Conservation (phyloP, 1,140 invertebrate species). For the Vollenhovia emeryi region DNA sequence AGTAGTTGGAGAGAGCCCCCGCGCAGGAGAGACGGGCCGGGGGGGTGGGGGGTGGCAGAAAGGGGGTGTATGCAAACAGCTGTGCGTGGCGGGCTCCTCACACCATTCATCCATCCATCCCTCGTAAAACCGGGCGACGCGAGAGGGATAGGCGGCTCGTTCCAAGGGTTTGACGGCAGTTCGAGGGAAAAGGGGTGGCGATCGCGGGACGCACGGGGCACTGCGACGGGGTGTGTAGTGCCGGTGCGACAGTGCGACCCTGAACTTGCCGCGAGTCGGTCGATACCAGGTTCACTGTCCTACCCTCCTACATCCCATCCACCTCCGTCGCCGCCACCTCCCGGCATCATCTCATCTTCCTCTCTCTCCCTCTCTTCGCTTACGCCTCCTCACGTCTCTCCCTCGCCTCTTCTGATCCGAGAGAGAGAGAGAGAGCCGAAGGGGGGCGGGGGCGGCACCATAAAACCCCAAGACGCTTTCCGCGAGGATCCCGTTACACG, state of each 20-base stretch:
- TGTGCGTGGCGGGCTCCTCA: slow-evolving; percentile 78
- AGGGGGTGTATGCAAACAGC: slow-evolving; percentile 79
- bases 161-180: slow-evolving; percentile 64
- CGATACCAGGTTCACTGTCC: slow-evolving; percentile 82
- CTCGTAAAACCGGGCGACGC: slow-evolving; percentile 64
- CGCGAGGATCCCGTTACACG: slow-evolving; percentile 78
- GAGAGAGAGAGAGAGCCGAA: slow-evolving; percentile 64
- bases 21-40: background rate
- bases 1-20: slow-evolving; percentile 35
- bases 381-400: background rate
- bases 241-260: slow-evolving; percentile 80
- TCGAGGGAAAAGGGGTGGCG: slow-evolving; percentile 45
- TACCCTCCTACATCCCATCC: slow-evolving; percentile 67
- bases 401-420: slow-evolving; percentile 66
- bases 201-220: slow-evolving; percentile 61
- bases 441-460: slow-evolving; percentile 69
- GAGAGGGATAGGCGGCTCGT: slow-evolving; percentile 68
- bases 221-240: slow-evolving; percentile 61
- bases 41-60: background rate
- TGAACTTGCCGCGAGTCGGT: slow-evolving; percentile 81
- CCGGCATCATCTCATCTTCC: slow-evolving; percentile 37
- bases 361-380: background rate
- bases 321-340: slow-evolving; percentile 48
- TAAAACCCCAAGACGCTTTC: slow-evolving; percentile 80
- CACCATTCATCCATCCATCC: slow-evolving; percentile 68